Base-by-base conservation (phyloP, 2,113 vertebrate species). In the Xyliphius kryptos region DNA sequence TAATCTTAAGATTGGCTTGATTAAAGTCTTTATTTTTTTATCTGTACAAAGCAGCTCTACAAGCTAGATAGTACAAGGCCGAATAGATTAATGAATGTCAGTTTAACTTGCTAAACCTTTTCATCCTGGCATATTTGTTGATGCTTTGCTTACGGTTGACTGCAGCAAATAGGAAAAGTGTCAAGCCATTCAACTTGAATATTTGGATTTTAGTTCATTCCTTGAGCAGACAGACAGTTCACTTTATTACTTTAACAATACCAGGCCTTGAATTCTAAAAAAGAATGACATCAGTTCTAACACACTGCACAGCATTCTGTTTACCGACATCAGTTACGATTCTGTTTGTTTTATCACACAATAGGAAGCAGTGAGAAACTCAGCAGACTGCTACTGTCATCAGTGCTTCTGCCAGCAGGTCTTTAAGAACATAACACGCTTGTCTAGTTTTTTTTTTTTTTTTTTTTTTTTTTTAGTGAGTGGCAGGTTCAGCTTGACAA, bases 11-110 rank as follows among this genome's bases (percentile, higher is more conserved):
- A 32, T 32, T 32, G 26, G 26, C 26, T 32, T 32, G 26, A 32
- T 32, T 32, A 32, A 32, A 32, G 26, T 5, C 26, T 32, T 32
- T 32, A 32, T 46, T 46, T 14, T 46, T 15, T 15, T n/a, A n/a
- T 46, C 6, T 46, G 5, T 3, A 46, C 6, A 14, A 6, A n/a
- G 6, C 12, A 46, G 43, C 6, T n/a, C 9, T 41, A 10, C 40
- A 14, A 3, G 40, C 40, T 32, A 32, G 26, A 32, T 32, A 32
- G 6, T 41, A 14, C 13, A 12, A 10, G 43, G 43, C 14, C 12
- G 43, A 15, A n/a, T 46, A 15, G 43, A 46, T 46, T 46, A n/a
- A 46, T 46, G 43, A 46, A 46, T 46, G 43, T 46, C 43, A 46
- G 43, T 15, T 46, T 14, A 46, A 46, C 43, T 46, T 46, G 13